A percentile compares a stretch with the other conserved stretches of the same genome.
Conservation (phyloP, 2,888 invertebrate species). For the Carabus problematicus region DNA sequence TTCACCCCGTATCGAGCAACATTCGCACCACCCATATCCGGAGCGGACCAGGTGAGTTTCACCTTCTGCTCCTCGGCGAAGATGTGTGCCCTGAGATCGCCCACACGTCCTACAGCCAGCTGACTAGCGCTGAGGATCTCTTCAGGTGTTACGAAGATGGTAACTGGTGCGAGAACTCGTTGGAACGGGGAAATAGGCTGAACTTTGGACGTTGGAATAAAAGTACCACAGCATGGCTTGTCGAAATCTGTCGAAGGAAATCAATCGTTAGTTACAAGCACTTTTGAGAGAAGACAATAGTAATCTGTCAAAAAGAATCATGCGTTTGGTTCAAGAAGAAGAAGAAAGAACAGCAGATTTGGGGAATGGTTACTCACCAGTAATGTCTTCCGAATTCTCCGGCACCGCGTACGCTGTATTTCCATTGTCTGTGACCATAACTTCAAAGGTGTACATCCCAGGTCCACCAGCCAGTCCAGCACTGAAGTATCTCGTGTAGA, state of each 20-base stretch:
- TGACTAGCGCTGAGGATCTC: conserved; percentile 54
- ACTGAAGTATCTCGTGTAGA: conserved; percentile 69
- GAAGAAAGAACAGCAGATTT: no score
- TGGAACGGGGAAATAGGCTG: conserved; percentile 63
- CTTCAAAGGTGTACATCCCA: conserved; percentile 63
- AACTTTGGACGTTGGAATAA: conserved; percentile 59
- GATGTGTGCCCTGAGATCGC: conserved; percentile 63
- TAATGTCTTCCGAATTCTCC: conserved; percentile 49
- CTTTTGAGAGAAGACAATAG: no score
- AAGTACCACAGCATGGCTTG: conserved; percentile 64
- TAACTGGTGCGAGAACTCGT: conserved; percentile 61
- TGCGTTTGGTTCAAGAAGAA: no score
- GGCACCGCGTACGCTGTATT: conserved; percentile 64
- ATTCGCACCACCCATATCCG: conserved; percentile 64
- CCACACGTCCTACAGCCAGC: conserved; percentile 61
- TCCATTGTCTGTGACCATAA: conserved; percentile 62
- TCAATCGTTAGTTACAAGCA: conserved; percentile 31
- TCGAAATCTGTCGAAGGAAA: conserved; percentile 52
- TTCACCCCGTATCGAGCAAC: conserved; percentile 64
- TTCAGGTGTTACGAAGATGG: conserved; percentile 58
- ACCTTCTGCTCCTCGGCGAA: conserved; percentile 60
- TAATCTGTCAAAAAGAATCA: no score
- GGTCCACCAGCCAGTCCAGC: conserved; percentile 58
- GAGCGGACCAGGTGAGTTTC: conserved; percentile 66
- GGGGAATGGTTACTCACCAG: conserved; percentile 50